Evolutionary conservation across 2,113 vertebrate species (phyloP).

Genomic region (Oncorhynchus keta): DNA sequence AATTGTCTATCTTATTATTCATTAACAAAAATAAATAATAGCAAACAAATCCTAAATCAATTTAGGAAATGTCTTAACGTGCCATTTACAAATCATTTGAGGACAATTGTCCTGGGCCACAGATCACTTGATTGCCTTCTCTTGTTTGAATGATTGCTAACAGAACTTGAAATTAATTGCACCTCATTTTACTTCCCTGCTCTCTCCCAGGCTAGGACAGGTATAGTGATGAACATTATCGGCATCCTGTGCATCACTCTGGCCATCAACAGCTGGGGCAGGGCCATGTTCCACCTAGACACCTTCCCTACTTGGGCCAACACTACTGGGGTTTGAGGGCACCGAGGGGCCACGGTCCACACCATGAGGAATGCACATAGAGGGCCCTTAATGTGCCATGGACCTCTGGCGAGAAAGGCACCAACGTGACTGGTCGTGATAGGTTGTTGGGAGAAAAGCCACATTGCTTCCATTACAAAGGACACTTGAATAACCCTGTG

Average conservation of each 20-base stretch:
- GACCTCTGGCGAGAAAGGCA: too few relatives aligned
- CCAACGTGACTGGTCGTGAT: too few relatives aligned
- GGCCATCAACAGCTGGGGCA: constrained; percentile 94
- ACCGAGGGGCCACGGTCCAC: neutral
- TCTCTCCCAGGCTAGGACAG: constrained; percentile 79
- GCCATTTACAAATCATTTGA: too few relatives aligned
- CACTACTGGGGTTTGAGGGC: constrained; percentile 65
- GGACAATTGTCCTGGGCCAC: neutral
- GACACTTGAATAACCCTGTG: neutral
- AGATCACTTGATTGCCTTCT: too few relatives aligned
- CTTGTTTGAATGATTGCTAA: too few relatives aligned
- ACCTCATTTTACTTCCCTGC: neutral
- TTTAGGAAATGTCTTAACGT: too few relatives aligned
- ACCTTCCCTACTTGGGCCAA: constrained; percentile 91
- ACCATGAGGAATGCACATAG: constrained; percentile 3
- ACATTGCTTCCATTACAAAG: too few relatives aligned
- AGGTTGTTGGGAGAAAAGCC: too few relatives aligned
- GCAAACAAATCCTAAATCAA: too few relatives aligned
- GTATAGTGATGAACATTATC: constrained; percentile 90
- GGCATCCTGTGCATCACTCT: constrained; percentile 84
- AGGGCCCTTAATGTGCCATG: too few relatives aligned
- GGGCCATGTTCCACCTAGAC: constrained; percentile 85
- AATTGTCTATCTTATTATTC: constrained; percentile 75
- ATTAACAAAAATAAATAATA: too few relatives aligned
- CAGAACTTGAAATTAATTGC: neutral